Percentiles rank a stretch among this genome's conserved stretches.
Conservation (phyloP, 1,140 invertebrate species). For the Drosophila rufa region DNA sequence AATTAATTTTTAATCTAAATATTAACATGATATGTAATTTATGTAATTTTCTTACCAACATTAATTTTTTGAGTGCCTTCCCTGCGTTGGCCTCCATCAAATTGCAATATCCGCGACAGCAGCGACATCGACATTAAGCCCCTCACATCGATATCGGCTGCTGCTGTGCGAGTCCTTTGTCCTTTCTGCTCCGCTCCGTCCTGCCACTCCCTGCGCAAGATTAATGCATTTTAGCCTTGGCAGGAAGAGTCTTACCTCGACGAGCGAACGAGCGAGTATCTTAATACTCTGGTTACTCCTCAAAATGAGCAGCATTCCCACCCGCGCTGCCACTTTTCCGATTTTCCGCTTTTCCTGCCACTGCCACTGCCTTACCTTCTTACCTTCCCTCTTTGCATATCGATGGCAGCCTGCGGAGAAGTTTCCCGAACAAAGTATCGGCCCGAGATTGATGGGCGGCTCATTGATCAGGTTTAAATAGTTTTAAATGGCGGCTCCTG, state of each 20-base stretch:
- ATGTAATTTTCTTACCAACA: neutral
- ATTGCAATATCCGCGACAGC: conserved; percentile 80
- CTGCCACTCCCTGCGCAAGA: conserved; percentile 41
- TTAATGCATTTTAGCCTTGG: conserved; percentile 72
- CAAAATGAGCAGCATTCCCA: conserved; percentile 50
- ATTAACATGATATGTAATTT: too few species aligned
- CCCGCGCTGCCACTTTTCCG: neutral
- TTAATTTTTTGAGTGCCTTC: conserved; percentile 8
- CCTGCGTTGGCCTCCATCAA: conserved; percentile 55
- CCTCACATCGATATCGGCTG: conserved; percentile 63
- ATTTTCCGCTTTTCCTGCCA: neutral
- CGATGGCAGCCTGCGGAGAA: conserved; percentile 57
- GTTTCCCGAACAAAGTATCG: conserved; percentile 33
- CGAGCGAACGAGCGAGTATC: conserved; percentile 45
- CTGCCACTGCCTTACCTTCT: neutral
- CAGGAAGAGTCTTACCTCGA: conserved; percentile 16
- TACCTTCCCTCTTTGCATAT: conserved; percentile 54
- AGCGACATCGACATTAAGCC: conserved; percentile 64
- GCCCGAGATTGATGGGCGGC: conserved; percentile 61
- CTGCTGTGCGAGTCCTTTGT: conserved; percentile 30
- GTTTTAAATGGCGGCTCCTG: conserved; percentile 52
- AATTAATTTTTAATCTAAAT: too few species aligned
- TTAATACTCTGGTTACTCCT: conserved; percentile 80
- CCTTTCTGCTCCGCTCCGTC: neutral
- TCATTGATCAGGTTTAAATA: conserved; percentile 61